phyloP scores from a whole-genome alignment of 2,888 invertebrate genomes.

The Rhingia campestris region DNA sequence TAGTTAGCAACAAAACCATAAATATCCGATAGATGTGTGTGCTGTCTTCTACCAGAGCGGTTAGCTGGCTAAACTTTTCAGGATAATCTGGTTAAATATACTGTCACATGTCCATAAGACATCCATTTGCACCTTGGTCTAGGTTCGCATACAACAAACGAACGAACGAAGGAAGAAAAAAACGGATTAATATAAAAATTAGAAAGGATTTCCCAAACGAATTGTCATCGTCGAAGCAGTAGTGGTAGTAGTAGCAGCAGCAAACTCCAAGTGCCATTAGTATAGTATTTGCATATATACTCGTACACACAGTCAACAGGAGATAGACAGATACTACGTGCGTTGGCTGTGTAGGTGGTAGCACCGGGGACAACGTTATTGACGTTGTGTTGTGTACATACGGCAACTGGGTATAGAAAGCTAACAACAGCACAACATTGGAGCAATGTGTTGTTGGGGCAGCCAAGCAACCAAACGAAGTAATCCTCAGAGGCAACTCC shows the following conservation, averaged over 20 bases:
- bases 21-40: conserved; percentile 79
- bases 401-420: conserved; percentile 79
- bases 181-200: conserved; percentile 53
- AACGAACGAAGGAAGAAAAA: conserved; percentile 7
- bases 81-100: conserved; percentile 34
- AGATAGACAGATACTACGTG: conserved; percentile 71
- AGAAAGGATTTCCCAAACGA: conserved; percentile 73
- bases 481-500: conserved; percentile 79
- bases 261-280: conserved; percentile 72
- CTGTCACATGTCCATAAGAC: background rate
- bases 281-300: conserved; percentile 65
- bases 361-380: conserved; percentile 71
- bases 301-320: conserved; percentile 63
- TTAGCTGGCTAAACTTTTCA: conserved; percentile 6
- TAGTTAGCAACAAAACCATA: conserved; percentile 80
- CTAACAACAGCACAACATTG: conserved; percentile 74
- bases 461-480: conserved; percentile 75
- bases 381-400: conserved; percentile 75
- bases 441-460: conserved; percentile 74
- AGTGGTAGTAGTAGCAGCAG: background rate
- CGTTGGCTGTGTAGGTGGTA: conserved; percentile 67
- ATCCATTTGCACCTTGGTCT: conserved; percentile 51
- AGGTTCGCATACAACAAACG: conserved; percentile 1
- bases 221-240: conserved; percentile 62
- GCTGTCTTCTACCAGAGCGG: conserved; percentile 18